phyloP scores from a whole-genome alignment of 2,797 vertebrate genomes.

The Moxostoma hubbsi region DNA sequence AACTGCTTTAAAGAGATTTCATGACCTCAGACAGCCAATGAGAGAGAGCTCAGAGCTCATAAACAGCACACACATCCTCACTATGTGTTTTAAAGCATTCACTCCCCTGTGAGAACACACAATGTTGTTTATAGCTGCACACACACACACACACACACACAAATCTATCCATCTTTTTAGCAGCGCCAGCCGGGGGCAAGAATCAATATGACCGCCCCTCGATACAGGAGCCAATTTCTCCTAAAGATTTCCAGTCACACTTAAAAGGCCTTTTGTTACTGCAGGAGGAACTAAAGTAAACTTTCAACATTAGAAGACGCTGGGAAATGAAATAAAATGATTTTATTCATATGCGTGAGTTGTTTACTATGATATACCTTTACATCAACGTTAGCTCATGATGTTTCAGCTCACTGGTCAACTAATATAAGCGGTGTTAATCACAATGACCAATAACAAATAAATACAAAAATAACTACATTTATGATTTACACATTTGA shows the following conservation, averaged over 20 bases:
- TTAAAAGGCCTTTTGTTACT: conserved; percentile 84
- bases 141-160: conserved; percentile 77
- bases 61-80: conserved; percentile 52
- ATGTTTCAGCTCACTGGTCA: no score
- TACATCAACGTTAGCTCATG: no score
- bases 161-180: conserved; percentile 83
- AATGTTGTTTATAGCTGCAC: conserved; percentile 77
- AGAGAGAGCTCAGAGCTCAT: conserved; percentile 65
- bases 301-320: conserved; percentile 67
- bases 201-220: conserved; percentile 79
- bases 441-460: no score
- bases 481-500: no score
- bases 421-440: no score
- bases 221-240: conserved; percentile 81
- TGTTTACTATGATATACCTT: no score
- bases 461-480: no score
- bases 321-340: background rate
- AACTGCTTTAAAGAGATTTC: conserved; percentile 52
- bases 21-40: conserved; percentile 59
- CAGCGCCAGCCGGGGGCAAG: conserved; percentile 77
- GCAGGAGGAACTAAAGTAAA: conserved; percentile 82
- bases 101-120: conserved; percentile 76
- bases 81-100: conserved; percentile 76
- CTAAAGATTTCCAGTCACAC: conserved; percentile 83
- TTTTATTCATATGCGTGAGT: no score